Base-by-base conservation (phyloP, 2,888 invertebrate genomes). In the Epicampocera succincta region DNA sequence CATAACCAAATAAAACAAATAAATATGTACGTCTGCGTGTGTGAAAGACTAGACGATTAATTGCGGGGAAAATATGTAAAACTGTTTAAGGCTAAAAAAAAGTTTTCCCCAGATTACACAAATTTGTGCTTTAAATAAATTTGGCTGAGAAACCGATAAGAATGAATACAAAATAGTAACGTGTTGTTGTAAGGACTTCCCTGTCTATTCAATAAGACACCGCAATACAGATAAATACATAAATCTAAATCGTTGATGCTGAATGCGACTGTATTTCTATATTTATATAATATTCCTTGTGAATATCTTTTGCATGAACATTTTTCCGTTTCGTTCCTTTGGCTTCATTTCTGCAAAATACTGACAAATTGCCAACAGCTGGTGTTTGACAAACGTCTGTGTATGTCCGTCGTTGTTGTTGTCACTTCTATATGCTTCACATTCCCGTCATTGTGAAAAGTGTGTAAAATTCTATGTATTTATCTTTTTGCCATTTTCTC, bases 361-460 rank as follows among this genome's bases (percentile, higher is more conserved):
- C 76, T 74, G 78, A 78, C 78, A 82, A 82, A 82, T 82, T 82
- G 77, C 73, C 82, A 82, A 82, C 82, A 82, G 82, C 77, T 82
- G 82, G 56, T 66, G 40, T 46, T 60, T 33, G 44, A 11, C 42
- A n/a, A 29, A 48, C 48, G 56, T 19, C 38, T 74, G 33, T 58
- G 38, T 38, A 13, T 58, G 58, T 48, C 3, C 19, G n/a, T 48
- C 40, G 17, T 15, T 66, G 38, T 66, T 56, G 54, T 38, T n/a
- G n/a, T n/a, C n/a, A n/a, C n/a, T n/a, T n/a, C n/a, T n/a, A n/a
- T n/a, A n/a, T n/a, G n/a, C n/a, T n/a, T 58, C 21, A 61, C 42
- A 76, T 68, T 76, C 44, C 54, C 48, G 61, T 61, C 44, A 25
- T 25, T 61, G 8, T 33, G 25, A 48, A 61, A 68, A 69, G 33